Conservation (phyloP, 2,113 vertebrate genomes). For the Procavia capensis region DNA sequence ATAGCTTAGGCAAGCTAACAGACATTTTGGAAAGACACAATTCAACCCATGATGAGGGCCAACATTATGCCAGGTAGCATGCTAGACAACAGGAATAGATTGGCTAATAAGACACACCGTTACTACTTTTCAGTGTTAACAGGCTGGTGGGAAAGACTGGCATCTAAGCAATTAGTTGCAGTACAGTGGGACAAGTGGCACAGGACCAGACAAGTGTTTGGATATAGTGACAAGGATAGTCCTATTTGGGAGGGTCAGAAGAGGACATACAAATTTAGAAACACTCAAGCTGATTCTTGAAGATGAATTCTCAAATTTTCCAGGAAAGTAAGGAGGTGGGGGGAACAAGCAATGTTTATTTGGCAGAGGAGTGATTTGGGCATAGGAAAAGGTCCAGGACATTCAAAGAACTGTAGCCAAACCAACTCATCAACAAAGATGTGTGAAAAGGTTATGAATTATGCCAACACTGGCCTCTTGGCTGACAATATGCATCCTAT, state of each 20-base stretch:
- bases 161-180: neutral
- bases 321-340: neutral
- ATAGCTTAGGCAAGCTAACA: too few species aligned
- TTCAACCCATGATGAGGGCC: too few species aligned
- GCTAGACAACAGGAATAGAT: neutral
- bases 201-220: neutral
- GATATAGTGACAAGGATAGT: neutral
- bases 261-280: neutral
- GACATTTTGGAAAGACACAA: too few species aligned
- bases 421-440: neutral
- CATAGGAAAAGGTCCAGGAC: neutral
- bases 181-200: neutral
- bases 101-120: neutral
- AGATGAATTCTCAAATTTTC: neutral
- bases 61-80: neutral
- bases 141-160: neutral
- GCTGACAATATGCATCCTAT: neutral
- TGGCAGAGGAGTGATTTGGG: neutral
- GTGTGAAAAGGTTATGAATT: neutral
- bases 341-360: neutral
- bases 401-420: neutral
- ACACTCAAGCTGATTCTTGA: neutral
- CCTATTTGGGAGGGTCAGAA: neutral
- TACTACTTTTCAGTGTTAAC: neutral
- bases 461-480: neutral